These are phyloP conservation scores for Battus philenor DNA, from an alignment of 1,140 invertebrate species.

Conservation along the genomic window DNA sequence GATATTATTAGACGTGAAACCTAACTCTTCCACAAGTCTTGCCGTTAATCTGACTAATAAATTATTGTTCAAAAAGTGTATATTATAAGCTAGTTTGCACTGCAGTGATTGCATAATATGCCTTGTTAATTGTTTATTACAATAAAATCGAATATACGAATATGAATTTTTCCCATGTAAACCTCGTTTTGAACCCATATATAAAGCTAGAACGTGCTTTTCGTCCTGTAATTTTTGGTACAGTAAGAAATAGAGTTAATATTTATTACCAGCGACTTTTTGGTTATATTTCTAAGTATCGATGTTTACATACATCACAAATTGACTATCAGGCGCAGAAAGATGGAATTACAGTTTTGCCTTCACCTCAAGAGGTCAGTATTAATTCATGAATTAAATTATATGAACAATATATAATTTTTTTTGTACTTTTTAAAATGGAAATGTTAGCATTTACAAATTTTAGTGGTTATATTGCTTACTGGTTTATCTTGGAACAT, in stretches of 20 bases:
- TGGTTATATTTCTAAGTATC: conserved; percentile 19
- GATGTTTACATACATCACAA: conserved; percentile 33
- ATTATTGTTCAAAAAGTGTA: not conserved
- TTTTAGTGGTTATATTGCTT: no score
- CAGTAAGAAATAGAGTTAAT: conserved; percentile 26
- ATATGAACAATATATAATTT: no score
- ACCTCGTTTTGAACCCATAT: conserved; percentile 41
- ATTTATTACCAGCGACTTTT: conserved; percentile 19
- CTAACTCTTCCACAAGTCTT: no score
- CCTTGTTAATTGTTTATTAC: conserved; percentile 27
- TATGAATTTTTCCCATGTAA: conserved; percentile 56
- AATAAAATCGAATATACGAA: conserved; percentile 38
- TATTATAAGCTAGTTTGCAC: not conserved
- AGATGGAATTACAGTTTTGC: conserved; percentile 41
- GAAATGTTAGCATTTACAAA: no score
- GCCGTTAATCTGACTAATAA: not conserved
- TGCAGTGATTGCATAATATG: conserved; percentile 57
- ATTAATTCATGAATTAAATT: no score
- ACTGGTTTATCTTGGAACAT: no score
- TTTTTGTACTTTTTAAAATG: no score
- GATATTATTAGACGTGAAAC: not conserved
- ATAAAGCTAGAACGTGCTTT: conserved; percentile 41
- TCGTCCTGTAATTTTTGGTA: conserved; percentile 30
- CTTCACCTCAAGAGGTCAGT: conserved; percentile 61
- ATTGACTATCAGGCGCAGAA: conserved; percentile 32